Evolutionary conservation across 2,888 invertebrate genomes (phyloP).

Genomic region (Sesamia inferens): DNA sequence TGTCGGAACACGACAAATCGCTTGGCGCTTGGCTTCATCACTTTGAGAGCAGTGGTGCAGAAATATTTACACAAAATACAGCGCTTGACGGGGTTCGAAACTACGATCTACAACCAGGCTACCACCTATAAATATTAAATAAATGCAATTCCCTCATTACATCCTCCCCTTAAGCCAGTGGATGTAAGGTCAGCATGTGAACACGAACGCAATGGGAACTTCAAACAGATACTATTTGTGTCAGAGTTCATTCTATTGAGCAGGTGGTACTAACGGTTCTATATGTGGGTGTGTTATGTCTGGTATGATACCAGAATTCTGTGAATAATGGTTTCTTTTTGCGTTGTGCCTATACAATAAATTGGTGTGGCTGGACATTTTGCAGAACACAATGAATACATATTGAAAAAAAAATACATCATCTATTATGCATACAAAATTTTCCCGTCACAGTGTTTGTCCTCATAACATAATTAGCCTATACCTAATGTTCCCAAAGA

Average conservation of each 20-base stretch:
- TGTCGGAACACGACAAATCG: no score
- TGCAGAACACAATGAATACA: neutral
- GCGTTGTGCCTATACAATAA: neutral
- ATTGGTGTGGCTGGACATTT: neutral
- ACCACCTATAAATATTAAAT: no score
- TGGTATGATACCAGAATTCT: neutral
- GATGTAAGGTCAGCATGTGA: constrained; percentile 68
- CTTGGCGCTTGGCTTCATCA: no score
- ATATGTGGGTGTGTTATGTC: constrained; percentile 5
- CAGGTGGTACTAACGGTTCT: constrained; percentile 54
- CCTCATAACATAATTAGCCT: no score
- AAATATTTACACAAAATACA: no score
- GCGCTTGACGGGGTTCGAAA: no score
- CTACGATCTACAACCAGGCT: no score
- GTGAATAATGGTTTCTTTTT: neutral
- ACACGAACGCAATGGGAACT: constrained; percentile 65
- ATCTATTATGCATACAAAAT: no score
- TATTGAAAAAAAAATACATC: no score
- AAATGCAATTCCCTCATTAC: neutral
- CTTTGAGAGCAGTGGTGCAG: no score
- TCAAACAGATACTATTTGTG: constrained; percentile 73
- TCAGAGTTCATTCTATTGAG: constrained; percentile 72
- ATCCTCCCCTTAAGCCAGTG: constrained; percentile 63
- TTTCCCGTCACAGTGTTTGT: no score
- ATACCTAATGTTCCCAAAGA: no score